These are phyloP conservation scores for Rhagophthalmus giganteus DNA, from an alignment of 2,888 invertebrate genomes.

Conservation along the genomic window DNA sequence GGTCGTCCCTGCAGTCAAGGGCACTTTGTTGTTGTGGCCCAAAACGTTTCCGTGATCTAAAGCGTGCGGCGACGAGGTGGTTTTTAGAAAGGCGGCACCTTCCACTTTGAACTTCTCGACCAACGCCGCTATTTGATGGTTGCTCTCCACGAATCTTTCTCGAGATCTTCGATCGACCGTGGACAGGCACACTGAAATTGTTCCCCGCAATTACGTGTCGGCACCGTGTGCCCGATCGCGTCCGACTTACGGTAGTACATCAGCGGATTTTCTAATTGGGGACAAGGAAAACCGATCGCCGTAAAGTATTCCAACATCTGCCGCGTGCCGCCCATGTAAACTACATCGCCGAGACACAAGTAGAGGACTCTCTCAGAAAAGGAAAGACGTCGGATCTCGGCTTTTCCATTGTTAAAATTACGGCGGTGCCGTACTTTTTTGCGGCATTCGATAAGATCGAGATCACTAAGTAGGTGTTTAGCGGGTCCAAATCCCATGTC, in stretches of 20 bases:
- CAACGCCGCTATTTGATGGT: constrained; percentile 87
- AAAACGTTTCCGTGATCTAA: constrained; percentile 58
- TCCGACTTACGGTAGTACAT: constrained; percentile 87
- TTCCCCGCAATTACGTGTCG: not conserved
- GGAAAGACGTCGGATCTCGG: constrained; percentile 95
- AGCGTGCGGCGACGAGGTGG: constrained; percentile 59
- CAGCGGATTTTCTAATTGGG: constrained; percentile 94
- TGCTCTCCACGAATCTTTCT: constrained; percentile 90
- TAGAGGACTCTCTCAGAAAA: constrained; percentile 88
- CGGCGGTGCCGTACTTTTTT: constrained; percentile 88
- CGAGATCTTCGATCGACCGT: constrained; percentile 80
- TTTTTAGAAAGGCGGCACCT: constrained; percentile 74
- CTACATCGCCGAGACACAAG: constrained; percentile 87
- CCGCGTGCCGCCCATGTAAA: constrained; percentile 88
- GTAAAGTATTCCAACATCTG: constrained; percentile 94
- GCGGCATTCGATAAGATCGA: constrained; percentile 90
- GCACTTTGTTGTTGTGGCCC: constrained; percentile 65
- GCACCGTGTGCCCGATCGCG: no score
- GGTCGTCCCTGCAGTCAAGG: constrained; percentile 76
- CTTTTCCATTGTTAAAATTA: constrained; percentile 89
- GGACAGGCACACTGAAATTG: constrained; percentile 68
- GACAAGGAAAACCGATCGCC: constrained; percentile 94
- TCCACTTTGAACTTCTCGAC: constrained; percentile 91
- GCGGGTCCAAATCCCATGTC: constrained; percentile 90
- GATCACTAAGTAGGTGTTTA: constrained; percentile 92